These are phyloP conservation scores for Heteromyza rotundicornis DNA, from an alignment of 2,888 invertebrate genomes.

Conservation along the genomic window DNA sequence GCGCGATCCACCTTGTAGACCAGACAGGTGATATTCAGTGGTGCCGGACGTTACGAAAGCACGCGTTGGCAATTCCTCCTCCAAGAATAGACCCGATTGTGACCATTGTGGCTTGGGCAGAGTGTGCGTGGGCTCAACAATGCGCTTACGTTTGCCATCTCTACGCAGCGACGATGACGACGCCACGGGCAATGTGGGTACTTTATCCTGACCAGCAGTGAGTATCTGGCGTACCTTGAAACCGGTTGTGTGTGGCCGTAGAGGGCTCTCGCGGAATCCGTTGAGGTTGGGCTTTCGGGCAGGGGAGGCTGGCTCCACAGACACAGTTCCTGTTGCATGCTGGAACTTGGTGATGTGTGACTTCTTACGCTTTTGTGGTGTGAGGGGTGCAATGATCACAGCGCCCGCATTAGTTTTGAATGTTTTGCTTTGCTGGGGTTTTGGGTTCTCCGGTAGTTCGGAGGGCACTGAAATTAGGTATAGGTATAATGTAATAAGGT, in stretches of 20 bases:
- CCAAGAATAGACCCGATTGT: slow-evolving; percentile 39
- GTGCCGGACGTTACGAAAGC: slow-evolving; percentile 15
- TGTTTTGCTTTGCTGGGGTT: no score
- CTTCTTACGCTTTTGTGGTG: slow-evolving; percentile 25
- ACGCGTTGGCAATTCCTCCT: slow-evolving; percentile 32
- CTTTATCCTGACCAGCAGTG: slow-evolving; percentile 28
- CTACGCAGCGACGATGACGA: background rate
- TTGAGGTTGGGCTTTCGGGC: slow-evolving; percentile 27
- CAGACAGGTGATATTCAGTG: slow-evolving; percentile 32
- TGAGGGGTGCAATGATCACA: background rate
- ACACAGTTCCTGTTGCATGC: slow-evolving; percentile 48
- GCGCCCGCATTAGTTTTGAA: background rate
- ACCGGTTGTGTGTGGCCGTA: slow-evolving; percentile 40
- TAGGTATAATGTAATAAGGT: no score
- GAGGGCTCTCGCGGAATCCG: slow-evolving; percentile 47
- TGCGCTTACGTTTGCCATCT: slow-evolving; percentile 33
- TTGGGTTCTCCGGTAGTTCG: no score
- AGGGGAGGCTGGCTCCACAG: slow-evolving; percentile 52
- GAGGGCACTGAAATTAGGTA: no score
- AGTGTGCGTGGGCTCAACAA: slow-evolving; percentile 27
- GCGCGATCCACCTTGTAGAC: slow-evolving; percentile 20
- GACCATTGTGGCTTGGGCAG: slow-evolving; percentile 45
- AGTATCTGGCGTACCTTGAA: slow-evolving; percentile 40
- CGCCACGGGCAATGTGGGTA: slow-evolving; percentile 6
- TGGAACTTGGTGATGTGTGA: slow-evolving; percentile 33